phyloP scores from a whole-genome alignment of 2,113 vertebrate species.

The Terrapene triunguis region DNA sequence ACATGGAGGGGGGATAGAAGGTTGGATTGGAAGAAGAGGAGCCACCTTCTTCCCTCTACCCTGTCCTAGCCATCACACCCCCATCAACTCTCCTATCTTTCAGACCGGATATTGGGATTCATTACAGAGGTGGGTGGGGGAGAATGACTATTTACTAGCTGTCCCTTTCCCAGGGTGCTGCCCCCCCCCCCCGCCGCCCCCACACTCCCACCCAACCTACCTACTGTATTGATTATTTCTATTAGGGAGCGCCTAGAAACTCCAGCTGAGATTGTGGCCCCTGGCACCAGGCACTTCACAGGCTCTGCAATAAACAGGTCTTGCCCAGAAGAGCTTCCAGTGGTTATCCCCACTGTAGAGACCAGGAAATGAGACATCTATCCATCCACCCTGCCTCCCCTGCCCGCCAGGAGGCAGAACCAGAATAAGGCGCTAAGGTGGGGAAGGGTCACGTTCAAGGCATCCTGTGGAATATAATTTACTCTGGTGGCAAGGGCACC shows the following conservation, averaged over 20 bases:
- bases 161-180: no score
- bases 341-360: neutral
- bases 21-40: neutral
- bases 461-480: neutral
- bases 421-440: neutral
- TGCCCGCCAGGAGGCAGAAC: no score
- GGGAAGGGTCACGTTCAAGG: neutral
- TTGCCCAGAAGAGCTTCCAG: no score
- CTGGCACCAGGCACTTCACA: neutral
- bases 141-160: neutral
- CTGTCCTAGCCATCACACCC: neutral
- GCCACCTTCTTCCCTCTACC: neutral
- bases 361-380: neutral
- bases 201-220: no score
- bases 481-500: neutral
- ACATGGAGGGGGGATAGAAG: neutral
- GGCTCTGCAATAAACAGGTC: neutral
- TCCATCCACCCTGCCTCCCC: no score
- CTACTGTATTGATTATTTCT: no score
- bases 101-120: neutral
- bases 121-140: rapidly evolving
- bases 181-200: no score
- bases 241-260: no score
- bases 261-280: no score
- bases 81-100: neutral